phyloP scores from a whole-genome alignment of 2,797 vertebrate genomes.

The Sebastes baramenuke region DNA sequence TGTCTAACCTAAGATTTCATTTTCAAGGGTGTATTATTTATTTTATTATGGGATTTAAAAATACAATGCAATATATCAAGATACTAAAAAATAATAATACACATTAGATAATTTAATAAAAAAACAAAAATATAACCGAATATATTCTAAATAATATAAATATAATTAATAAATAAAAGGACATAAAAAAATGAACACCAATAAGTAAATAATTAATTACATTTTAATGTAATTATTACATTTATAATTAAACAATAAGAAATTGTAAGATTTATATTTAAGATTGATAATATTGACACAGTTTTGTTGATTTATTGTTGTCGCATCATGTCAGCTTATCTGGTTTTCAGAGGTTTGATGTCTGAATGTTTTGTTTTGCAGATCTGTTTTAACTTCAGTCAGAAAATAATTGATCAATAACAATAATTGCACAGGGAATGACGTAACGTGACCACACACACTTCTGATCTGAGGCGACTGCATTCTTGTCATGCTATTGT shows the following conservation, averaged over 20 bases:
- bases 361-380: not conserved
- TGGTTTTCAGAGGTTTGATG: no score
- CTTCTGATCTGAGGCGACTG: not conserved
- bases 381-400: not conserved
- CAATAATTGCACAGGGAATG: fast-evolving
- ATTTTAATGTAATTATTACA: not conserved
- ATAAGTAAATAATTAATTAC: not conserved
- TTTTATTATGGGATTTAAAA: not conserved
- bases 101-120: not conserved
- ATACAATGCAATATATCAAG: not conserved
- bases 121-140: not conserved
- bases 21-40: not conserved
- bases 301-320: not conserved
- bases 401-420: not conserved
- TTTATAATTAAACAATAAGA: not conserved
- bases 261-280: not conserved
- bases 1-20: no score
- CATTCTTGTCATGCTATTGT: conserved; percentile 17
- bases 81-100: not conserved
- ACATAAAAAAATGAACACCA: not conserved
- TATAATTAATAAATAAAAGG: not conserved
- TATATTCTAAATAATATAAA: not conserved
- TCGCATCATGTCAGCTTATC: not conserved
- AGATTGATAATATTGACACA: not conserved
- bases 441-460: not conserved